phyloP scores from a whole-genome alignment of 2,888 invertebrate species.

The Caenorhabditis parvicauda region DNA sequence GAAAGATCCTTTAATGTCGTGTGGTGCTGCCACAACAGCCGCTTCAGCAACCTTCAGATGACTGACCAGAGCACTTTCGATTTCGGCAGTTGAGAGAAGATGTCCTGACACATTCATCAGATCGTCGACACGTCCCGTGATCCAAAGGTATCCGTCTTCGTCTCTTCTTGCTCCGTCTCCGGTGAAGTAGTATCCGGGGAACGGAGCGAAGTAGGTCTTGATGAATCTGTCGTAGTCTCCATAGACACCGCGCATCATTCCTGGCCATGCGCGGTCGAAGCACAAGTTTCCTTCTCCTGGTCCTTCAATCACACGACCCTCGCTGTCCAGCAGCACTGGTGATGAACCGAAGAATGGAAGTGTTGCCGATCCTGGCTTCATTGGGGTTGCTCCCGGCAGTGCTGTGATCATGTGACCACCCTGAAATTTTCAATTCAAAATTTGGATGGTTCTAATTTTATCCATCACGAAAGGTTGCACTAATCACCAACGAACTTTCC shows the following conservation, averaged over 20 bases:
- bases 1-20: slow-evolving; percentile 91
- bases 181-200: slow-evolving; percentile 94
- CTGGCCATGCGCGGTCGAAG: slow-evolving; percentile 93
- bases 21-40: slow-evolving; percentile 91
- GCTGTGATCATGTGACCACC: slow-evolving; percentile 95
- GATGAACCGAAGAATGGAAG: slow-evolving; percentile 96
- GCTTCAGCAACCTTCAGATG: slow-evolving; percentile 75
- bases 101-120: slow-evolving; percentile 98
- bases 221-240: slow-evolving; percentile 81
- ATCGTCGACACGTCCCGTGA: slow-evolving; percentile 76
- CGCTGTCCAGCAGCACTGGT: slow-evolving; percentile 82
- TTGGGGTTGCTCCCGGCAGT: slow-evolving; percentile 88
- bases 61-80: slow-evolving; percentile 68
- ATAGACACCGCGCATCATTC: slow-evolving; percentile 91
- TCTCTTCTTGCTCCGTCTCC: slow-evolving; percentile 79
- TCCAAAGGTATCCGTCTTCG: slow-evolving; percentile 78
- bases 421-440: no score
- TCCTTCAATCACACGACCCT: slow-evolving; percentile 66
- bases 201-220: slow-evolving; percentile 88
- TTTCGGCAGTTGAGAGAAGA: slow-evolving; percentile 91
- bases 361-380: slow-evolving; percentile 97
- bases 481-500: no score
- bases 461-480: no score
- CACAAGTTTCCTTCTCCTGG: slow-evolving; percentile 65
- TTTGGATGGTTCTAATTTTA: no score